Percentiles rank a stretch among this genome's conserved stretches.
Evolutionary conservation across 1,140 invertebrate species (phyloP).

Genomic region (Drosophila ercepeae): DNA sequence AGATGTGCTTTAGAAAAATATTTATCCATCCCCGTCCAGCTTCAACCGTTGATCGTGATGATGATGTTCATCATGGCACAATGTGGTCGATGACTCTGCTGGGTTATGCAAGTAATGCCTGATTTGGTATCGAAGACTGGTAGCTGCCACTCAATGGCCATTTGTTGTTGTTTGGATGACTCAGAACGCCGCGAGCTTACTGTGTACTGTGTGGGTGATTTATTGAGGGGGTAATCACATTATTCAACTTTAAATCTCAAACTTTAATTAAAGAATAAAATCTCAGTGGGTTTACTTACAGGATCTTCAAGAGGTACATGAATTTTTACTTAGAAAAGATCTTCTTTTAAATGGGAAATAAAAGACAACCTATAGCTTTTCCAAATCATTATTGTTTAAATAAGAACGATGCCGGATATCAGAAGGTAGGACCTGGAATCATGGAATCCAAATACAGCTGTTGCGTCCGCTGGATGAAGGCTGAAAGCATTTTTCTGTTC

Average conservation of each 20-base stretch:
- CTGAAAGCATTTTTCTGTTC: conserved; percentile 72
- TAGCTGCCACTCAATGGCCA: conserved; percentile 69
- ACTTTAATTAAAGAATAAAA: too few relatives aligned
- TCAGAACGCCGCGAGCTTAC: conserved; percentile 40
- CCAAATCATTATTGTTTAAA: conserved; percentile 4
- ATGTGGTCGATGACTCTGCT: conserved; percentile 68
- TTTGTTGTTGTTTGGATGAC: conserved; percentile 58
- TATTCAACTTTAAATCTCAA: neutral
- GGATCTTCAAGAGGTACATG: too few relatives aligned
- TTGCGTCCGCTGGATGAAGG: conserved; percentile 24
- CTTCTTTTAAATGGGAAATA: too few relatives aligned
- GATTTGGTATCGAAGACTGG: conserved; percentile 81
- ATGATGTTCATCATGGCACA: conserved; percentile 47
- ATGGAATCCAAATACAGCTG: conserved; percentile 14
- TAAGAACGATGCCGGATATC: neutral
- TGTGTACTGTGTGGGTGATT: conserved; percentile 41
- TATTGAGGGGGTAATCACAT: neutral
- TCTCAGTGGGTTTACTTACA: too few relatives aligned
- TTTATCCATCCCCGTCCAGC: conserved; percentile 63
- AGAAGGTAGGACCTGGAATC: neutral
- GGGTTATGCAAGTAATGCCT: conserved; percentile 82
- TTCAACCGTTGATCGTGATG: conserved; percentile 32
- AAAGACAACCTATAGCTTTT: neutral
- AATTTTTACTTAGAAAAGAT: too few relatives aligned
- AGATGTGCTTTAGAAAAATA: conserved; percentile 67